Conservation (phyloP, 2,113 vertebrate species). For the Mormyrus iriodes region DNA sequence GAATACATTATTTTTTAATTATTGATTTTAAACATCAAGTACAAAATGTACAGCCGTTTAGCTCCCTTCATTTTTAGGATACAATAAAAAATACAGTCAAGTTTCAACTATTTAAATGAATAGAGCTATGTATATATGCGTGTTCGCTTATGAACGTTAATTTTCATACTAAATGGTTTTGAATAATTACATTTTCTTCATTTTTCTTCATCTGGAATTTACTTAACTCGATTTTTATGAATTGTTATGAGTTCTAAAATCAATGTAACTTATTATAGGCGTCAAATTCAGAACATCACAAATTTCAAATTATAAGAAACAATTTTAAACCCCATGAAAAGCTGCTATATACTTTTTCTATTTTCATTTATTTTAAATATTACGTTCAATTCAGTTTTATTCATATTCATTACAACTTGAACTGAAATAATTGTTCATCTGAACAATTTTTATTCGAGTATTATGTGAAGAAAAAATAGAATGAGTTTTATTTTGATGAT, state of each 20-base stretch:
- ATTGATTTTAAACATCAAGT: background rate
- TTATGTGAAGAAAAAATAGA: background rate
- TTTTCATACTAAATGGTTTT: background rate
- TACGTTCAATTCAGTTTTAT: background rate
- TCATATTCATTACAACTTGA: background rate
- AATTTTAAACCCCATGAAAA: background rate
- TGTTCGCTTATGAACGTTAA: background rate
- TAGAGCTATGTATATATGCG: background rate
- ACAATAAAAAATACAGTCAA: background rate
- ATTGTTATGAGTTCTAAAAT: background rate
- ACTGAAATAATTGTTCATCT: background rate
- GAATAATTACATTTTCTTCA: conserved; percentile 1
- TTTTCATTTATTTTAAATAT: background rate
- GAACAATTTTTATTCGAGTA: background rate
- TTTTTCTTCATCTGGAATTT: background rate
- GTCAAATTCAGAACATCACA: background rate
- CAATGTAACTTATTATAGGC: background rate
- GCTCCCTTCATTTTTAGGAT: background rate
- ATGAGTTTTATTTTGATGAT: background rate
- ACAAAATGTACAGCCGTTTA: background rate
- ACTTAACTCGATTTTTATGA: too few species aligned
- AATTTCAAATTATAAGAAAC: background rate
- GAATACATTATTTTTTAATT: background rate
- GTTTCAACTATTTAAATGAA: background rate
- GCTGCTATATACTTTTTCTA: background rate